phyloP scores from a whole-genome alignment of 2,888 invertebrate species.

The Lobophora halterata region DNA sequence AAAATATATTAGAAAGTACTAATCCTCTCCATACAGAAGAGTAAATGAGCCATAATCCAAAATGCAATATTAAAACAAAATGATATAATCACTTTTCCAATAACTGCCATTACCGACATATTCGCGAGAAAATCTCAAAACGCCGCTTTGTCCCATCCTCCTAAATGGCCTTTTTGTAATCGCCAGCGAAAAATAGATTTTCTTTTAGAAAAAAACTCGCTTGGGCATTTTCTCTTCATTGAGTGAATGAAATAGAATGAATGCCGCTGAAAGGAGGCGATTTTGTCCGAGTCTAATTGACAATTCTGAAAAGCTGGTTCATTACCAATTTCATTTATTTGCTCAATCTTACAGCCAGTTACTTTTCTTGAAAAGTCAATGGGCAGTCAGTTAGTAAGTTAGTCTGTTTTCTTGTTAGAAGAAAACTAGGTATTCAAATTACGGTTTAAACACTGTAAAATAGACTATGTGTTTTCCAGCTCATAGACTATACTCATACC shows the following conservation, averaged over 20 bases:
- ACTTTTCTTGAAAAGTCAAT: not conserved
- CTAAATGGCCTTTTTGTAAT: constrained; percentile 44
- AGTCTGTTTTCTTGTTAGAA: too few species aligned
- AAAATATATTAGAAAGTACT: too few species aligned
- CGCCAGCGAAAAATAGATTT: constrained; percentile 36
- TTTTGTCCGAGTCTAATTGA: constrained; percentile 38
- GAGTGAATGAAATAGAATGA: constrained; percentile 25
- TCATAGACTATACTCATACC: too few species aligned
- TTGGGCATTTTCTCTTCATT: constrained; percentile 47
- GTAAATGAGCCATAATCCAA: too few species aligned
- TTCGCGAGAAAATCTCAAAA: constrained; percentile 35
- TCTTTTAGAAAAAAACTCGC: constrained; percentile 39
- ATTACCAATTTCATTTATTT: too few species aligned
- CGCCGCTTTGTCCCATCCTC: constrained; percentile 38
- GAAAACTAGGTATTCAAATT: too few species aligned
- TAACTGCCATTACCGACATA: constrained; percentile 42
- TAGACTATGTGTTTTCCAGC: too few species aligned
- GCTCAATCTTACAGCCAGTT: not conserved
- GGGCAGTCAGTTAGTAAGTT: not conserved
- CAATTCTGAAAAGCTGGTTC: too few species aligned
- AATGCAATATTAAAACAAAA: too few species aligned
- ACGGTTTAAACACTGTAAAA: too few species aligned
- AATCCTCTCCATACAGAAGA: too few species aligned
- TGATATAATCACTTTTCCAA: constrained; percentile 25
- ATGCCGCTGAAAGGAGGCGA: constrained; percentile 35